Evolutionary conservation across 2,888 invertebrate species (phyloP), one percentile per base, ranked within the genome.

Genomic region (Scaptomyza polygonia): DNA sequence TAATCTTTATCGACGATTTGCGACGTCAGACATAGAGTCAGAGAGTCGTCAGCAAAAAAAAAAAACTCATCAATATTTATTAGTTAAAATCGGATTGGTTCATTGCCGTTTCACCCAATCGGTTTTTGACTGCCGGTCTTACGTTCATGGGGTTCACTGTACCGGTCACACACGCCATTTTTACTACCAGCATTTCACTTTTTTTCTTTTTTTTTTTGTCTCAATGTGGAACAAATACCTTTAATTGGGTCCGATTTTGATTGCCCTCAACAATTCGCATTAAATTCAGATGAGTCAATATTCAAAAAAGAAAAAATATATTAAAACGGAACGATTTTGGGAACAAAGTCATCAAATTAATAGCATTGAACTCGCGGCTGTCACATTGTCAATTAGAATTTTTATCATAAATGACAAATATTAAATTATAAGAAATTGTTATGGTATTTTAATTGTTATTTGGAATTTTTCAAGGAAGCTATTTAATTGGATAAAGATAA

Each of bases 81-180:
- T 58, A 39, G 30, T 44, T 52, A 4, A 6, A 6, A 7, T 47
- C 1, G 52, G 40, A 54, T 70, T 53, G 59, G 82, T 86, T 82
- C 82, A 81, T 86, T 82, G 87, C 69, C 82, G 43, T 82, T 86
- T 82, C 79, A 81, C 72, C 85, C 81, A 83, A 53, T 66, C 59
- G 44, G 30, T 48, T n/a, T n/a, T n/a, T 71, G 43, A 68, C 65
- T 72, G 82, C 72, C 29, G 76, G 76, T 56, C 54, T 65, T 67
- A 77, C 76, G 55, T 62, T 18, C 48, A 25, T 40, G 25, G 84
- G 30, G 73, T 84, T 82, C 87, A 78, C 59, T 81, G 81, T 69
- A 52, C 85, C 40, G 44, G 27, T 21, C 49, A 30, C 43, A 40
- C 57, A 47, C 21, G 25, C 48, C 7, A 12, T 53, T 36, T 27